Percentiles rank a stretch among this genome's conserved stretches.
phyloP scores from a whole-genome alignment of 2,888 invertebrate genomes.

The Villa cingulata region DNA sequence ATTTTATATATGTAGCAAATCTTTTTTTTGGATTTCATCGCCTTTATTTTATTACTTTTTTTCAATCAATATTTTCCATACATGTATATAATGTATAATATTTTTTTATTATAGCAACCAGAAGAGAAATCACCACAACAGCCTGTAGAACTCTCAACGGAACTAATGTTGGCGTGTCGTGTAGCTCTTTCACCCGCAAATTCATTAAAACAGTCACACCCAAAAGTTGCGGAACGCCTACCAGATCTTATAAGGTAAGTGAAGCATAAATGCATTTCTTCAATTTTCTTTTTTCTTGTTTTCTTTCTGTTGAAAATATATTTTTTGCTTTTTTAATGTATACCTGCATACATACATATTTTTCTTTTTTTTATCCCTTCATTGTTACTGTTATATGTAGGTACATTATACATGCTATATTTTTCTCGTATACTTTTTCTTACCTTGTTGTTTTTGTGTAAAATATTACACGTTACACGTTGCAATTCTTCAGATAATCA shows the following conservation, averaged over 20 bases:
- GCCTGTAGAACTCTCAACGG: constrained; percentile 37
- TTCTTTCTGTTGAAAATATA: background rate
- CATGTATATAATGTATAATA: background rate
- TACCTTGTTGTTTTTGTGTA: too few relatives aligned
- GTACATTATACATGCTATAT: too few relatives aligned
- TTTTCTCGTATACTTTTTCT: too few relatives aligned
- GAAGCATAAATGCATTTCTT: constrained; percentile 4
- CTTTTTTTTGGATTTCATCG: too few relatives aligned
- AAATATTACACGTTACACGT: too few relatives aligned
- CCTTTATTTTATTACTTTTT: constrained; percentile 9
- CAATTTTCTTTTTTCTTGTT: constrained; percentile 1
- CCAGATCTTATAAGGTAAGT: constrained; percentile 37
- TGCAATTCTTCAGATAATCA: too few relatives aligned
- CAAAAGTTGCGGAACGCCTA: constrained; percentile 37
- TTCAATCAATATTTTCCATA: background rate
- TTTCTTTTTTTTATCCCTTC: too few relatives aligned
- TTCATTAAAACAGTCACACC: constrained; percentile 34
- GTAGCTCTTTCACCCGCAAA: constrained; percentile 35
- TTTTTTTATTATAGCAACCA: constrained; percentile 25
- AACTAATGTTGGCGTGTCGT: constrained; percentile 36
- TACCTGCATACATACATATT: too few relatives aligned
- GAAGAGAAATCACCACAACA: constrained; percentile 37
- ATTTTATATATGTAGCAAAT: too few relatives aligned
- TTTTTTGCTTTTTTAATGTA: too few relatives aligned
- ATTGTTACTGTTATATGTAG: too few relatives aligned